phyloP scores from a whole-genome alignment of 2,797 vertebrate genomes.

The Rhincodon typus region DNA sequence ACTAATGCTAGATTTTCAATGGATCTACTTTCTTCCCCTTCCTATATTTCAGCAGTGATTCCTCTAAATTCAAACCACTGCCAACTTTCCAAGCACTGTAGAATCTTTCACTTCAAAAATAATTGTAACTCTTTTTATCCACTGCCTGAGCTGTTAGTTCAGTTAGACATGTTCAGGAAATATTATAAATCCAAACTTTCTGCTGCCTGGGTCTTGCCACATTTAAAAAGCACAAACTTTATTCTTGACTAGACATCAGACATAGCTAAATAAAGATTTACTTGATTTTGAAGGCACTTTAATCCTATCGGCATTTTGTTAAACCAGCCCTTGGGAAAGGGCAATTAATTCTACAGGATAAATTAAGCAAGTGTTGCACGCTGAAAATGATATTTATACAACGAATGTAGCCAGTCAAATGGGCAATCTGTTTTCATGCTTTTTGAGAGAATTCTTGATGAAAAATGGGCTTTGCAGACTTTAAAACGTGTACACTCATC shows the following conservation, averaged over 20 bases:
- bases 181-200: no score
- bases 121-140: not conserved
- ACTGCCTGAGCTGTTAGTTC: not conserved
- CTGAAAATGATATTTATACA: not conserved
- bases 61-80: not conserved
- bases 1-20: not conserved
- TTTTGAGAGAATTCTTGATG: not conserved
- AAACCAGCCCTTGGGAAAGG: not conserved
- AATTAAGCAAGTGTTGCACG: not conserved
- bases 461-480: not conserved
- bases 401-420: not conserved
- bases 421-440: not conserved
- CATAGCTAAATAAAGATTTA: not conserved
- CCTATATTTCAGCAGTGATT: not conserved
- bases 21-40: not conserved
- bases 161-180: not conserved
- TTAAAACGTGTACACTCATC: not conserved
- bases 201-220: no score
- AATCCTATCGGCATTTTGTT: not conserved
- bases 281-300: not conserved
- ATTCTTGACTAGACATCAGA: not conserved
- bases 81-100: not conserved
- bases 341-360: not conserved
- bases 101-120: not conserved
- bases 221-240: not conserved